phyloP scores from a whole-genome alignment of 1,140 invertebrate species.

The Hycleus cichorii region DNA sequence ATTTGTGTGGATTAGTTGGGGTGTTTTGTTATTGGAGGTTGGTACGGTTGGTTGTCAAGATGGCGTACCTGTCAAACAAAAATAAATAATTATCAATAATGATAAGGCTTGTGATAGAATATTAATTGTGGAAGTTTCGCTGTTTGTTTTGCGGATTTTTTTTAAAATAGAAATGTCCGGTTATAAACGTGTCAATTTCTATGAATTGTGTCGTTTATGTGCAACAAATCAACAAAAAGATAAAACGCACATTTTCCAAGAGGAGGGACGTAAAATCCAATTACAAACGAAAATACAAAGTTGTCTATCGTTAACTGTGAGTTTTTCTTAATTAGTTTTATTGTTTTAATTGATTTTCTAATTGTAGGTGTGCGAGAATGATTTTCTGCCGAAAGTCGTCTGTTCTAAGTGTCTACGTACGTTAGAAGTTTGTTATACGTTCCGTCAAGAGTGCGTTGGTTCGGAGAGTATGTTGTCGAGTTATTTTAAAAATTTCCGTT shows the following conservation, averaged over 20 bases:
- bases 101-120: too few relatives aligned
- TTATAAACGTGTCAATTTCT: slow-evolving; percentile 60
- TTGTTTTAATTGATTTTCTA: slow-evolving; percentile 14
- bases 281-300: slow-evolving; percentile 56
- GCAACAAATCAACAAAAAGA: slow-evolving; percentile 54
- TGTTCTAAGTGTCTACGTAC: slow-evolving; percentile 57
- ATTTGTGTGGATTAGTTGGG: too few relatives aligned
- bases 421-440: slow-evolving; percentile 54
- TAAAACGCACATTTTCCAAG: slow-evolving; percentile 59
- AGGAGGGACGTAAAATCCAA: slow-evolving; percentile 55
- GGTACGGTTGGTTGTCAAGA: too few relatives aligned
- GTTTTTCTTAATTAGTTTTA: not conserved
- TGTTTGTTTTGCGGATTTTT: too few relatives aligned
- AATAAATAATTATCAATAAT: too few relatives aligned
- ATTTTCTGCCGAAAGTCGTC: slow-evolving; percentile 63
- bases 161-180: slow-evolving; percentile 45
- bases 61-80: too few relatives aligned
- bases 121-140: too few relatives aligned
- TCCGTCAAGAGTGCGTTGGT: slow-evolving; percentile 56
- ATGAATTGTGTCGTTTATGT: slow-evolving; percentile 62
- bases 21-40: too few relatives aligned
- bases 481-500: slow-evolving; percentile 54
- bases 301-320: slow-evolving; percentile 55
- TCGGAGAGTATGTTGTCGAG: slow-evolving; percentile 60
- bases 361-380: slow-evolving; percentile 56